Conservation (phyloP, 1,140 invertebrate genomes). For the Thaumatotibia leucotreta region DNA sequence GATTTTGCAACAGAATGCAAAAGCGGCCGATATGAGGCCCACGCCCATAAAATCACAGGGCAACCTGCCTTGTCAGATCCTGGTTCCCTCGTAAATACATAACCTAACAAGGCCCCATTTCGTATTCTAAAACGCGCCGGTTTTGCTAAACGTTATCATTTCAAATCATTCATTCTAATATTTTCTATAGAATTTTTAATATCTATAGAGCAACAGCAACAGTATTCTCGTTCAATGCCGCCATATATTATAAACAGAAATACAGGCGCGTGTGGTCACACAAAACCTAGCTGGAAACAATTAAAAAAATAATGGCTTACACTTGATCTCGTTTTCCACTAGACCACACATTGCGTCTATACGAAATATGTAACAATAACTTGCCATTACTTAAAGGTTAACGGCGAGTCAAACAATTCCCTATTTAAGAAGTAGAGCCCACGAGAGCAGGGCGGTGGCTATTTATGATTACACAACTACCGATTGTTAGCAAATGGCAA, state of each 20-base stretch:
- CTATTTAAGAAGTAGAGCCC: constrained; percentile 18
- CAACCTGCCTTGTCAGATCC: constrained; percentile 45
- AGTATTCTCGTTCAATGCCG: constrained; percentile 21
- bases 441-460: constrained; percentile 15
- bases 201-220: background rate
- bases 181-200: too few species aligned
- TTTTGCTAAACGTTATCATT: background rate
- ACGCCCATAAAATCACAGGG: constrained; percentile 62
- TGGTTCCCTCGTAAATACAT: constrained; percentile 8
- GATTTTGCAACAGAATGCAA: constrained; percentile 62
- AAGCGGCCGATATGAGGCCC: constrained; percentile 56
- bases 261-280: background rate
- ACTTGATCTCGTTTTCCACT: background rate
- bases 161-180: background rate
- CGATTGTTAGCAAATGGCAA: constrained; percentile 38
- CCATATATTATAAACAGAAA: background rate
- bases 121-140: background rate
- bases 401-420: background rate
- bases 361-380: constrained; percentile 2
- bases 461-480: constrained; percentile 28
- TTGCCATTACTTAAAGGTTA: constrained; percentile 12
- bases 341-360: background rate
- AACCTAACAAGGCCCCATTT: background rate
- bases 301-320: background rate
- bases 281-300: background rate